phyloP scores from a whole-genome alignment of 1,140 invertebrate genomes.

The Rhopalosiphum padi region DNA sequence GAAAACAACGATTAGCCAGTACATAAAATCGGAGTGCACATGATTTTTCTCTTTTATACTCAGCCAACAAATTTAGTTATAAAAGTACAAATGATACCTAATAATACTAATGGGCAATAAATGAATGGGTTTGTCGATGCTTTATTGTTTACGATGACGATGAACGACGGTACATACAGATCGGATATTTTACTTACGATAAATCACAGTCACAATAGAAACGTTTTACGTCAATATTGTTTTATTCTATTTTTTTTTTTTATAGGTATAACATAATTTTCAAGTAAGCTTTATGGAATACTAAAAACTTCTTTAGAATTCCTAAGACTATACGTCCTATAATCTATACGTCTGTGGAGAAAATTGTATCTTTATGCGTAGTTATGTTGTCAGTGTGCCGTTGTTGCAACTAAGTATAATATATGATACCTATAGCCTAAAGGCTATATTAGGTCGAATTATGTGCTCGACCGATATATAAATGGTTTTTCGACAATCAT shows the following conservation, averaged over 20 bases:
- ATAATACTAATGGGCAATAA: slow-evolving; percentile 4
- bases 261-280: background rate
- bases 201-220: slow-evolving; percentile 7
- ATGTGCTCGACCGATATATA: too few species aligned
- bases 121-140: background rate
- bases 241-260: background rate
- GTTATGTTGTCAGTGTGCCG: background rate
- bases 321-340: background rate
- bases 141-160: background rate
- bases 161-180: background rate
- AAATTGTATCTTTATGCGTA: background rate
- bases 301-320: background rate
- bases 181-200: background rate
- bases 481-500: background rate
- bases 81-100: slow-evolving; percentile 7
- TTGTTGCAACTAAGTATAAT: background rate
- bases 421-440: background rate
- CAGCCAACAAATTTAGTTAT: background rate
- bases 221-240: background rate
- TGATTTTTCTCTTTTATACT: background rate
- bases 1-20: background rate
- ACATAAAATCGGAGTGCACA: slow-evolving; percentile 1
- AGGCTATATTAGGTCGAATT: background rate
- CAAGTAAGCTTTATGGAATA: background rate
- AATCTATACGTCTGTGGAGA: background rate